Evolutionary conservation across 2,888 invertebrate genomes (phyloP).

Genomic region (Hoplodrina blanda): DNA sequence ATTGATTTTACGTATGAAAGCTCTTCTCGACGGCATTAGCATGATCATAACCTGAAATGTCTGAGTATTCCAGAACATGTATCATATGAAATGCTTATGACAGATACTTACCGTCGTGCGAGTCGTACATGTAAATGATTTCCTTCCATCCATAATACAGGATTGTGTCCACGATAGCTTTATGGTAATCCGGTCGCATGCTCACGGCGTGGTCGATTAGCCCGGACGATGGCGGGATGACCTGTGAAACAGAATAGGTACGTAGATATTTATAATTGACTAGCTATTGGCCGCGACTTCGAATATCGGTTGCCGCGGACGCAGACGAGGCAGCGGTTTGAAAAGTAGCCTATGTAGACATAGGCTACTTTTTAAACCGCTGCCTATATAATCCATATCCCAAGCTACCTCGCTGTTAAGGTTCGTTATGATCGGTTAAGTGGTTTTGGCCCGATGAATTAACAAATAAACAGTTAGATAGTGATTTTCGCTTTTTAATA

Average conservation of each 20-base stretch:
- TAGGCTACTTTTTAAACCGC: too few species aligned
- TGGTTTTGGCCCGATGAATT: too few species aligned
- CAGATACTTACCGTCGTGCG: conserved; percentile 95
- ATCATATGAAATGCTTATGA: conserved; percentile 15
- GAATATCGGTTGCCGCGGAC: too few species aligned
- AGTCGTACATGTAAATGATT: conserved; percentile 97
- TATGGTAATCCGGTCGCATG: conserved; percentile 98
- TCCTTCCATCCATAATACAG: conserved; percentile 97
- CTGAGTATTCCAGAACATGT: not conserved
- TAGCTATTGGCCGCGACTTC: too few species aligned
- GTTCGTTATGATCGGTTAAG: too few species aligned
- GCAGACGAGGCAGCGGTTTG: too few species aligned
- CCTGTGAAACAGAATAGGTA: conserved; percentile 85
- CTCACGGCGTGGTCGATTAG: conserved; percentile 97
- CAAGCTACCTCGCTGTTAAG: too few species aligned
- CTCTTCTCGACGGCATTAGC: not conserved
- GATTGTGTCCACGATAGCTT: conserved; percentile 98
- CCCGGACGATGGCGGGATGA: conserved; percentile 96
- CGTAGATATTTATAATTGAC: too few species aligned
- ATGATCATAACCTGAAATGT: not conserved
- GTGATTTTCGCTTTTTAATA: too few species aligned
- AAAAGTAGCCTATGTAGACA: too few species aligned
- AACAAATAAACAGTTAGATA: too few species aligned
- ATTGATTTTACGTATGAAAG: not conserved
- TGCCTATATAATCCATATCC: too few species aligned